Evolutionary conservation across 2,888 invertebrate genomes (phyloP), one percentile per base, ranked within the genome.

Genomic region (Anoncus sp.): DNA sequence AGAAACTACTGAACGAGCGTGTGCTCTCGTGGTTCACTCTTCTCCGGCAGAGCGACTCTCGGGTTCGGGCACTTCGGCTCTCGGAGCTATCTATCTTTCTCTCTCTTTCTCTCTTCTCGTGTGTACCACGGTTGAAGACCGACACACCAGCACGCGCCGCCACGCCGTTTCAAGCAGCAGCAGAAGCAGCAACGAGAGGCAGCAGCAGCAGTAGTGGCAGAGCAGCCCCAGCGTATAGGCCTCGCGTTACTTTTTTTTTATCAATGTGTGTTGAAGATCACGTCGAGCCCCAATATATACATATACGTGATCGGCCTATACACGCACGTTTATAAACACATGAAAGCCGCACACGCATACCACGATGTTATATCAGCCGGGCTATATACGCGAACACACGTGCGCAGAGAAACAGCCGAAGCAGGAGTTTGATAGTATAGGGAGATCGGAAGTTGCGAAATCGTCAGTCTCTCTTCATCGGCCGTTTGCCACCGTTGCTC

Each of bases 1-100:
- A 89, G 90, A 89, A 89, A 90, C 90, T 89, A 90, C 90, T 90
- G 90, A 90, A 89, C 89, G 88, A 89, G 86, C 88, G 87, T 78
- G 75, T n/a, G n/a, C n/a, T n/a, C 78, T 86, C 88, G 90, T 87
- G 84, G 87, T 88, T 87, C 87, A 88, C 88, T 88, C 87, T 89
- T 89, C 89, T 87, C 87, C 85, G 86, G 71, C 71, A 72, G 62
- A 63, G 43, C 53, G 62, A 84, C 87, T 85, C 85, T 75, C 75
- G 78, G 87, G 87, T 87, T 89, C 88, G 86, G 88, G 85, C 86
- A 88, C 86, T 82, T 82, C 80, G 80, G 65, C 62, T 66, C 66
- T 55, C 65, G 18, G 57, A 66, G 63, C 67, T 60, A 16, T 43
- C 60, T 60, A 3, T 60, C 53, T 14, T 40, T 65, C 53, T 16